These are phyloP conservation scores for Scolopax mira DNA, from an alignment of 2,113 vertebrate genomes.

Conservation along the genomic window DNA sequence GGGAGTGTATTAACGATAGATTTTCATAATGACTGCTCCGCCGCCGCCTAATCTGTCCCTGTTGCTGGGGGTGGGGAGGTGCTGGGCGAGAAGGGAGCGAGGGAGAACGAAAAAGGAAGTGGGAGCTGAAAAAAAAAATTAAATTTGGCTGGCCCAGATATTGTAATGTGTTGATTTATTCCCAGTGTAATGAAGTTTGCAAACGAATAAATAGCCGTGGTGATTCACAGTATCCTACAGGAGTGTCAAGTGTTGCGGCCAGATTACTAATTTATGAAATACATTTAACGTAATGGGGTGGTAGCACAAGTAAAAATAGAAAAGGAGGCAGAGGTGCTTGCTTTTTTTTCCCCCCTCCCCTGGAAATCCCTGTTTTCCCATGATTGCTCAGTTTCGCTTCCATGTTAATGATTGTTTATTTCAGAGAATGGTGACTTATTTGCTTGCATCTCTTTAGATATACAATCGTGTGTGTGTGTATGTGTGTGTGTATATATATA, in stretches of 20 bases:
- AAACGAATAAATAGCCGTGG: constrained; percentile 73
- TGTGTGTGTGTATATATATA: background rate
- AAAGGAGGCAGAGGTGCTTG: constrained; percentile 37
- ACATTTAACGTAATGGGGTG: constrained; percentile 76
- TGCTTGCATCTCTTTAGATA: background rate
- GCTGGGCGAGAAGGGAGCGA: constrained; percentile 8
- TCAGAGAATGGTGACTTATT: background rate
- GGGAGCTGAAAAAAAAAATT: constrained; percentile 60
- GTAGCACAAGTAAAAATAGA: constrained; percentile 75
- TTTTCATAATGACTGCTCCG: constrained; percentile 88
- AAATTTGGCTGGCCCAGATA: constrained; percentile 71
- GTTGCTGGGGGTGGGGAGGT: constrained; percentile 57
- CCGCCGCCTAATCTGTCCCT: constrained; percentile 74
- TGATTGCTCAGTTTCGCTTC: constrained; percentile 17
- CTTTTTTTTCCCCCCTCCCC: background rate
- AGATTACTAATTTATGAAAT: constrained; percentile 84
- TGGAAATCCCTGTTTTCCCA: constrained; percentile 34
- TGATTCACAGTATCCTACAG: constrained; percentile 75
- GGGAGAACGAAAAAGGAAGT: constrained; percentile 48
- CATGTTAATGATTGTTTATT: constrained; percentile 15
- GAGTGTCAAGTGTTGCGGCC: constrained; percentile 73
- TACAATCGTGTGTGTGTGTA: fast-evolving
- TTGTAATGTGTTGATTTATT: constrained; percentile 77
- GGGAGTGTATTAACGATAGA: constrained; percentile 93
- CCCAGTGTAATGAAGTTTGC: constrained; percentile 79